These are phyloP conservation scores for Labrus mixtus DNA, from an alignment of 2,113 vertebrate genomes.

Conservation along the genomic window DNA sequence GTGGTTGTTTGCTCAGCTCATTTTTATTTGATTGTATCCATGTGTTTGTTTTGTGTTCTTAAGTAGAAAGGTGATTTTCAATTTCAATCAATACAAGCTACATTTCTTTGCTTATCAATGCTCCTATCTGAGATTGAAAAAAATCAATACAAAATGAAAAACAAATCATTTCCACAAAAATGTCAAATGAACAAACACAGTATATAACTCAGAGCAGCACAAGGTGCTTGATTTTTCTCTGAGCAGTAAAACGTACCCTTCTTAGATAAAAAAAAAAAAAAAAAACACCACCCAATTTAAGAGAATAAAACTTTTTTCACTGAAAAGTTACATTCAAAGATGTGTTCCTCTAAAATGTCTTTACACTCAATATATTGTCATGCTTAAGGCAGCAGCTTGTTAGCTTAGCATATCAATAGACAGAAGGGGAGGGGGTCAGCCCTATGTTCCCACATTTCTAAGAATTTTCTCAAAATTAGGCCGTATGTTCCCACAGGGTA, in stretches of 20 bases:
- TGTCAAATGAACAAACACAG: neutral
- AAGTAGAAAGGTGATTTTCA: constrained; percentile 15
- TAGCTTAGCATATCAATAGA: constrained; percentile 4
- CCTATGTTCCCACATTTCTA: too few species aligned
- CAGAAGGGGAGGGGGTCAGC: too few species aligned
- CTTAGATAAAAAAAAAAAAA: neutral
- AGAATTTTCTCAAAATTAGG: too few species aligned
- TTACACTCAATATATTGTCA: too few species aligned
- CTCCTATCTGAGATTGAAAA: neutral
- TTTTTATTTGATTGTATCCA: constrained; percentile 26
- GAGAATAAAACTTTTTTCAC: neutral
- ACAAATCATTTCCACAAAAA: neutral
- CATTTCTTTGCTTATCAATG: constrained; percentile 9
- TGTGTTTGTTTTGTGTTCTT: constrained; percentile 26
- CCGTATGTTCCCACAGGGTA: too few species aligned
- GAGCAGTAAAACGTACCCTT: too few species aligned
- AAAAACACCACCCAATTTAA: neutral
- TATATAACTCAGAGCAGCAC: constrained; percentile 1
- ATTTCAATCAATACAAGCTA: constrained; percentile 9
- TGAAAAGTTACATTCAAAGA: neutral
- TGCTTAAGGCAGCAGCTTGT: neutral
- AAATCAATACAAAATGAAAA: neutral
- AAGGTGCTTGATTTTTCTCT: constrained; percentile 14
- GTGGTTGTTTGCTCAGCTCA: constrained; percentile 35
- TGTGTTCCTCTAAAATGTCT: too few species aligned